A percentile compares a stretch with the other conserved stretches of the same genome.
These are phyloP conservation scores for Spodoptera littoralis DNA, from an alignment of 2,888 invertebrate genomes.

Conservation along the genomic window DNA sequence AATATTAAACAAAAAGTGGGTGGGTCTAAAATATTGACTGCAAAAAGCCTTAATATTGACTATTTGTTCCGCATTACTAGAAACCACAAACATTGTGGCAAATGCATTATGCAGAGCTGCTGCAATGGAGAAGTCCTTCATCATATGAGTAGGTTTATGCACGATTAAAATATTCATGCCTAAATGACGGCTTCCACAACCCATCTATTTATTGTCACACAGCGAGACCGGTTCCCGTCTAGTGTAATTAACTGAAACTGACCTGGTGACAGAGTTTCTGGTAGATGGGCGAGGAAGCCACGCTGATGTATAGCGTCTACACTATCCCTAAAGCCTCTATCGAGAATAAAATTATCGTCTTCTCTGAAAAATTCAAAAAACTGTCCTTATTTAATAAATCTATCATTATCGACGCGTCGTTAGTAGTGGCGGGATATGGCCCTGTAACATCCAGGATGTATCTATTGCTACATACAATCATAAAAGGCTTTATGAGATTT, in stretches of 20 bases:
- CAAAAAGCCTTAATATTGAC: constrained; percentile 12
- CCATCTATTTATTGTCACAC: constrained; percentile 25
- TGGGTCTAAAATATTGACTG: constrained; percentile 3
- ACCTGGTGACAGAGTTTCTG: constrained; percentile 16
- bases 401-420: constrained; percentile 8
- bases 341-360: constrained; percentile 11
- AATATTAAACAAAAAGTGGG: constrained; percentile 2
- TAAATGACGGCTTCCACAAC: constrained; percentile 24
- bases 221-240: constrained; percentile 16
- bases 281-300: constrained; percentile 25
- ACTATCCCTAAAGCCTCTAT: constrained; percentile 15
- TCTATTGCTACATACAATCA: constrained; percentile 4
- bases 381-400: constrained; percentile 18
- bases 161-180: constrained; percentile 24
- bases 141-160: constrained; percentile 9
- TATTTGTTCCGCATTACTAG: constrained; percentile 19
- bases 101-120: constrained; percentile 25
- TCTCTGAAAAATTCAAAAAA: constrained; percentile 13
- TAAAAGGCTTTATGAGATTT: too few species aligned
- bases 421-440: constrained; percentile 25
- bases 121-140: constrained; percentile 17
- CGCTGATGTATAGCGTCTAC: constrained; percentile 18
- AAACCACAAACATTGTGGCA: constrained; percentile 21
- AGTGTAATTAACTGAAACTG: constrained; percentile 3
- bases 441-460: constrained; percentile 20